phyloP scores from a whole-genome alignment of 2,888 invertebrate species.

The Peribatodes rhomboidaria region DNA sequence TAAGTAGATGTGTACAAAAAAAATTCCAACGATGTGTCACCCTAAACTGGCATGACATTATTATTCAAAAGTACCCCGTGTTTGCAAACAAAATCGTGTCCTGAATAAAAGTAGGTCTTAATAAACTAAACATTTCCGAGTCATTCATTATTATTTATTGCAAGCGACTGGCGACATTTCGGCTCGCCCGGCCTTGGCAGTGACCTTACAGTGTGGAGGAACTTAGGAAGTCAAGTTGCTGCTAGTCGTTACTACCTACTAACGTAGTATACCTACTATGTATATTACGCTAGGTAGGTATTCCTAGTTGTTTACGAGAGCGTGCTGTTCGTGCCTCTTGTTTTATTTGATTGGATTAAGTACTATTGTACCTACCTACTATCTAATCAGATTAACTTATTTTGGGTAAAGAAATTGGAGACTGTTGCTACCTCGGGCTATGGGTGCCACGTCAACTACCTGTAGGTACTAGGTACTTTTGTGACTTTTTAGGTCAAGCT shows the following conservation, averaged over 20 bases:
- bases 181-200: constrained; percentile 56
- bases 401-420: no score
- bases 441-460: no score
- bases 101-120: constrained; percentile 45
- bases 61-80: constrained; percentile 37
- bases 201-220: constrained; percentile 53
- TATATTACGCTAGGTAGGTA: no score
- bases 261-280: not conserved
- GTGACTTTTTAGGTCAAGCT: no score
- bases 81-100: constrained; percentile 43
- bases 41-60: constrained; percentile 30
- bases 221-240: constrained; percentile 28
- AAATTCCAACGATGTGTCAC: constrained; percentile 18
- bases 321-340: not conserved
- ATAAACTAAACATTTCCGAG: constrained; percentile 33
- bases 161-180: constrained; percentile 40
- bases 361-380: not conserved
- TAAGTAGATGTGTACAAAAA: not conserved
- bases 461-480: no score
- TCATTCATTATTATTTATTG: constrained; percentile 42
- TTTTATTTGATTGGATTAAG: not conserved
- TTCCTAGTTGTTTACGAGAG: not conserved
- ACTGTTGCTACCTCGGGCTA: no score
- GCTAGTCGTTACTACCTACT: not conserved
- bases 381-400: no score